These are phyloP conservation scores for Plagodis pulveraria DNA, from an alignment of 2,888 invertebrate species.

Conservation along the genomic window DNA sequence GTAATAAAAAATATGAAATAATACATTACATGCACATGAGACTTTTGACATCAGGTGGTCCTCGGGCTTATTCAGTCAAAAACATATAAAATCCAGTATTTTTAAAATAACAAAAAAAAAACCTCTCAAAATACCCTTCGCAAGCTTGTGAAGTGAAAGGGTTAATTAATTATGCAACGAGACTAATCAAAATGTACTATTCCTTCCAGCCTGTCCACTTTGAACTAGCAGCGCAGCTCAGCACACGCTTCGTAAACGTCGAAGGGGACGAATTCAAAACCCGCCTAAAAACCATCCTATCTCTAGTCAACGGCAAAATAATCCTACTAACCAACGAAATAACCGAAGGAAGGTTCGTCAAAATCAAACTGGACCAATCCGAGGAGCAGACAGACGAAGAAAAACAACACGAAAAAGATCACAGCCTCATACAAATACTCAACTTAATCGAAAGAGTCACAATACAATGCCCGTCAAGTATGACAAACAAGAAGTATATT, in stretches of 20 bases:
- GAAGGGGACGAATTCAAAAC: constrained; percentile 89
- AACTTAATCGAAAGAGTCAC: constrained; percentile 89
- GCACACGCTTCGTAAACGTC: constrained; percentile 91
- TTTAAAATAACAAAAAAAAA: too few relatives aligned
- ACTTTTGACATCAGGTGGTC: too few relatives aligned
- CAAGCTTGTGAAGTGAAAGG: too few relatives aligned
- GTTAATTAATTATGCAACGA: too few relatives aligned
- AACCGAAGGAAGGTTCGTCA: constrained; percentile 86
- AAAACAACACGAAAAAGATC: constrained; percentile 87
- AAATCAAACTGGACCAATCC: constrained; percentile 71
- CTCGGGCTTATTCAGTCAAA: too few relatives aligned
- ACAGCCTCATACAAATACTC: constrained; percentile 90
- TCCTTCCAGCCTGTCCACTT: constrained; percentile 86
- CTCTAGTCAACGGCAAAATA: constrained; percentile 83
- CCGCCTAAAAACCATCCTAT: constrained; percentile 86
- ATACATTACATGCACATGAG: too few relatives aligned
- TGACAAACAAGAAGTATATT: constrained; percentile 78
- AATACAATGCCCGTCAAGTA: constrained; percentile 84
- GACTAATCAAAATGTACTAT: too few relatives aligned
- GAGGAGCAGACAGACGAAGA: constrained; percentile 79
- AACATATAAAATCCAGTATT: too few relatives aligned
- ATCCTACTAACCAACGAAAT: constrained; percentile 76
- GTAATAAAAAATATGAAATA: too few relatives aligned
- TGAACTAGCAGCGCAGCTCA: constrained; percentile 91
- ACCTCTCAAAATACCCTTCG: too few relatives aligned